Base-by-base conservation (phyloP, 2,113 vertebrate species). In the Ibidorhyncha struthersii region DNA sequence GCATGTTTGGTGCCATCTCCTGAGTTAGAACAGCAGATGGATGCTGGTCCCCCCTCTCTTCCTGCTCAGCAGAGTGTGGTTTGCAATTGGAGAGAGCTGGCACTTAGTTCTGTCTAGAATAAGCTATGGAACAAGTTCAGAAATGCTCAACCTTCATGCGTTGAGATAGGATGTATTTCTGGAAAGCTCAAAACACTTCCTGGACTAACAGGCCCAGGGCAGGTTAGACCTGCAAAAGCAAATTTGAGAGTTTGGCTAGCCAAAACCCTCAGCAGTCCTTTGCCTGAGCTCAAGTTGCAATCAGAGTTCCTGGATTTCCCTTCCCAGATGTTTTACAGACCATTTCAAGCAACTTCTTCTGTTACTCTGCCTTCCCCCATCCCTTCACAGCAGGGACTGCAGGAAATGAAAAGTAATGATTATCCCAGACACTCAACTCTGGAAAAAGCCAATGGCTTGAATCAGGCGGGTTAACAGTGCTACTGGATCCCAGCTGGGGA, bases 391-490 rank as follows among this genome's bases (percentile, higher is more conserved):
- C 27, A 77, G 15, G 40, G 49, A 20, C 8, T 11, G 20, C 49
- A 80, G 29, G 47, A 82, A 36, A 30, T 6, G 30, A 32, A 92
- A 81, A 89, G 4, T 5, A 56, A 71, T 63, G 2, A 5, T 55
- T 77, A 66, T 34, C 29, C 40, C 67, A 90, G 58, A 50, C 23
- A 8, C 29, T 50, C 8, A 66, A 1, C 14, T 71, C 45, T 45
- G 55, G 67, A 67, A 70, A 83, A 92, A 70, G 17, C n/a, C 34
- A 82, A 32, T 2, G 6, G 36, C 52, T 92, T 14, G 41, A 72
- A 41, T 72, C 32, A 36, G 0, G 0, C 18, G 0, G 0, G 10
- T 58, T 55, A 45, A 50, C 27, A 58, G 10, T 4, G 1, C 41
- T 29, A 27, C 29, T 32, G 30, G 17, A 38, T 65, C 32, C 23